These are phyloP conservation scores for Lutraria rhynchaena DNA, from an alignment of 1,140 invertebrate genomes.

Conservation along the genomic window DNA sequence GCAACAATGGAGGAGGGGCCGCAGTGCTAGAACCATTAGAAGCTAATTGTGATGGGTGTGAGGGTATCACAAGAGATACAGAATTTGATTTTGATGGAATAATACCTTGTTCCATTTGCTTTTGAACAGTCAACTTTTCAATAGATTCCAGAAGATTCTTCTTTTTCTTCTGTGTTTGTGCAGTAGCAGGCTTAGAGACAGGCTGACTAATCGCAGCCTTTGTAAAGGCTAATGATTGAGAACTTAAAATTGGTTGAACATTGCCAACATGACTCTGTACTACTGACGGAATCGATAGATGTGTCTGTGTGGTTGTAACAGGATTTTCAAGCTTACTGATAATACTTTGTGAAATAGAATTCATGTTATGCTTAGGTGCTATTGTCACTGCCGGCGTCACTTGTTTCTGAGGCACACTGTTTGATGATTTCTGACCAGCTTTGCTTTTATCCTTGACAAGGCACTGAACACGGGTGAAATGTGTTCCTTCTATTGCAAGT, in stretches of 20 bases:
- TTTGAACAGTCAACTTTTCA: constrained; percentile 41
- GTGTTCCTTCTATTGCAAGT: constrained; percentile 73
- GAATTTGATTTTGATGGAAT: constrained; percentile 10
- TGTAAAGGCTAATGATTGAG: not conserved
- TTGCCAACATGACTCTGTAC: not conserved
- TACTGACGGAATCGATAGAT: not conserved
- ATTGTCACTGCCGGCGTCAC: not conserved
- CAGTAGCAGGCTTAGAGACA: not conserved
- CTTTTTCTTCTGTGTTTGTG: constrained; percentile 35
- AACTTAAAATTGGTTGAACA: not conserved
- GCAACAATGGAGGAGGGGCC: constrained; percentile 65
- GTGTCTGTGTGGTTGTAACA: not conserved
- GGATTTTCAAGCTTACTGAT: not conserved
- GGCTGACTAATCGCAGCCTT: not conserved
- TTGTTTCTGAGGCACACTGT: constrained; percentile 14
- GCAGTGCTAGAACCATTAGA: not conserved
- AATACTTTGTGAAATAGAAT: not conserved
- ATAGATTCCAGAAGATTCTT: constrained; percentile 47
- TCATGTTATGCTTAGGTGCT: not conserved
- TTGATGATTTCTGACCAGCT: constrained; percentile 6
- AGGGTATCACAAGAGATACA: not conserved
- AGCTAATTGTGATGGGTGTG: not conserved
- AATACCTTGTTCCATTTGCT: constrained; percentile 32
- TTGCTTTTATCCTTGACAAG: constrained; percentile 64
- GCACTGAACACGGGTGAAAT: constrained; percentile 69